Base-by-base conservation (phyloP, 2,888 invertebrate species). In the Plebejus melissa region DNA sequence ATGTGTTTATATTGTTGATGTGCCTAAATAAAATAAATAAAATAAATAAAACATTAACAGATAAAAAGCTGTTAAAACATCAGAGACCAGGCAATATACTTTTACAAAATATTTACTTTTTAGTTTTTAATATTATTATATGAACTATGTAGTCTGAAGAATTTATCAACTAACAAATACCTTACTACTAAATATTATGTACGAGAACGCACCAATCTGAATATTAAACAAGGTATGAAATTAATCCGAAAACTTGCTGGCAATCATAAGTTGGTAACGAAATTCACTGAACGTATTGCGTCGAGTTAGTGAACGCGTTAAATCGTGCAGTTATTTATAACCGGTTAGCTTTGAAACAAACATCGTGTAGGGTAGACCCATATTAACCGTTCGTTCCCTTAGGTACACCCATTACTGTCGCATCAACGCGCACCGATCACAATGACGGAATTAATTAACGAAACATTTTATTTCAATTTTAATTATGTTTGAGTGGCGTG, bases 231-330 rank as follows among this genome's bases (percentile, higher is more conserved):
- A 16, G 65, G 65, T 65, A 65, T 65, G 65, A 65, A 65, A 65
- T 65, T 36, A 65, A 65, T 36, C 28, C 16, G 32, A 32, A 36
- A 65, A 65, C 65, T 32, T 36, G 65, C 2, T 36, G 16, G 16
- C 32, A 65, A 32, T 65, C 60, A 28, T 13, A 13, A 65, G 65
- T 60, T 74, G 13, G 16, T 69, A 54, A 79, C 79, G 78, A 77
- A 79, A 83, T 80, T 86, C 87, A 87, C 76, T 88, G 86, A 87
- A 82, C 86, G 85, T 81, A 83, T 82, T 83, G 81, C 82, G 84
- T 82, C 82, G 82, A 82, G 85, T 87, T 86, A 87, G 83, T 77
- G 81, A 79, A 81, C 82, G 82, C 80, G 84, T 82, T 81, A 86
- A 89, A 87, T 88, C 85, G 83, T 81, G 80, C 32, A 65, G 65